Conservation (phyloP, 2,797 vertebrate genomes). For the Catamblyrhynchus diadema region DNA sequence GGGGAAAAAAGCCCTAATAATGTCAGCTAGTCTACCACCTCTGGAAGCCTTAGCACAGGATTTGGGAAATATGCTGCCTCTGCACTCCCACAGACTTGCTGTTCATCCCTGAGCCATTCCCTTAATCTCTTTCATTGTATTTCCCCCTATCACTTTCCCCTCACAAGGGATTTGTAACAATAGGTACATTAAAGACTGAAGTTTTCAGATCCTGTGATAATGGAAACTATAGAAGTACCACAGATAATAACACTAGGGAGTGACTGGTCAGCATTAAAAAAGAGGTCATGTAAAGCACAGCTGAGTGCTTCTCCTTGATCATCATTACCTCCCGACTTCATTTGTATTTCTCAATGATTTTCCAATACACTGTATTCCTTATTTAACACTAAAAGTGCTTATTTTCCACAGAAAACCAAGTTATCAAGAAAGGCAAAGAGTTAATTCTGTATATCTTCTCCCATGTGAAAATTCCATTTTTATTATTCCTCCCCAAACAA, state of each 20-base stretch:
- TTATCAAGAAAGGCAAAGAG: background rate
- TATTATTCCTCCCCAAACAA: background rate
- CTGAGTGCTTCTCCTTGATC: constrained; percentile 1
- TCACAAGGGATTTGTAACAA: background rate
- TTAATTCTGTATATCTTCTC: background rate
- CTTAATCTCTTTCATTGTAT: background rate
- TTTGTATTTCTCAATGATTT: background rate
- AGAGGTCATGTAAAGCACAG: background rate
- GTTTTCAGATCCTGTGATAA: background rate
- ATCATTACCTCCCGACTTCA: background rate
- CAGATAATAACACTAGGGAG: background rate
- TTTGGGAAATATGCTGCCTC: background rate
- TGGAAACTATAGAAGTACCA: background rate
- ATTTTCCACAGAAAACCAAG: background rate
- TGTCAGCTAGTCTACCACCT: background rate
- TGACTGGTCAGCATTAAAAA: background rate
- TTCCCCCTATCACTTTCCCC: background rate
- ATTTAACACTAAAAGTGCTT: background rate
- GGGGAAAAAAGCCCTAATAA: fast-evolving
- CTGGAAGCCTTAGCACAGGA: background rate
- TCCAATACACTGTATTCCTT: background rate
- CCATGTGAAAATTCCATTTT: background rate
- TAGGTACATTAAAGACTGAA: background rate
- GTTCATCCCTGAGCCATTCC: background rate
- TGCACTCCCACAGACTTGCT: background rate